Base-by-base conservation (phyloP, 2,888 invertebrate genomes). In the Apamea sordens region DNA sequence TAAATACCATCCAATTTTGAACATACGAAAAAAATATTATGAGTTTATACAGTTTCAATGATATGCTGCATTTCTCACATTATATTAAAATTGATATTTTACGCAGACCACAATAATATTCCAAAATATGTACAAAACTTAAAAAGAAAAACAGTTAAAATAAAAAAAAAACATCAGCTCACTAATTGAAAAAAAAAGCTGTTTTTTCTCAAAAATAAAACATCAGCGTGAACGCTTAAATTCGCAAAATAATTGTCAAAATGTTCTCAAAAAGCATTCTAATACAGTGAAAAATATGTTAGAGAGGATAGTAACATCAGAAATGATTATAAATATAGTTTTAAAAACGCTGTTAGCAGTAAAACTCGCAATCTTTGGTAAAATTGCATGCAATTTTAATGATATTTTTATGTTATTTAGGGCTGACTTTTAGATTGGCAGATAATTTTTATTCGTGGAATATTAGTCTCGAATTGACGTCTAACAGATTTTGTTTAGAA, bases 161-260 rank as follows among this genome's bases (percentile, higher is more conserved):
- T 77, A 65, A 84, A 67, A 65, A 84, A 67, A 32, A 86, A 76
- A 72, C 44, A 71, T 76, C 87, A 89, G 90, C 90, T 87, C 82
- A 83, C 89, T 89, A 90, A 84, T 68, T 81, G 76, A 85, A 88
- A 85, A 69, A 92, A 93, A 91, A 90, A 77, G 80, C 71, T 88
- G 80, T 70, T 73, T 80, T 81, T 24, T 32, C 11, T 53, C 89
- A 87, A 82, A 79, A 87, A 83, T 76, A 84, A 90, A 80, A 88
- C 82, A 79, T 72, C 76, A 79, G 79, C 76, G 76, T 84, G 73
- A 75, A 68, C 78, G 79, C 83, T 75, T 83, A 86, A 89, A 86
- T 78, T 88, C 75, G 91, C 92, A 91, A 90, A 89, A 84, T 82
- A 89, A 82, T n/a, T 67, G 28, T 73, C 63, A 85, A 85, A 83